phyloP scores from a whole-genome alignment of 53 echinoderm and acorn worm genomes.

The Paelopatides confundens region DNA sequence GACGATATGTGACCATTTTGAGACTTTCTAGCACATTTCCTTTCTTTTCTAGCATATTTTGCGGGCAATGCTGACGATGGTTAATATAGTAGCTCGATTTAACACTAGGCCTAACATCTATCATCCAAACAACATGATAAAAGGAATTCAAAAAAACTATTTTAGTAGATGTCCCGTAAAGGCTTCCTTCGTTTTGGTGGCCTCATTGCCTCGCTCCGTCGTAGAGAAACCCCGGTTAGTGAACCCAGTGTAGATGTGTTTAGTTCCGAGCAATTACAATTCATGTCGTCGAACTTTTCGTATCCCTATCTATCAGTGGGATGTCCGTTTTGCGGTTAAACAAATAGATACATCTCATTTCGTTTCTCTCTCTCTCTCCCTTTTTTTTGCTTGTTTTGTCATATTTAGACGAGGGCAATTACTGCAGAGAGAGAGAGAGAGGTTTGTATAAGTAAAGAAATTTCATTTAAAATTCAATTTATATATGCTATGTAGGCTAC shows the following conservation, averaged over 20 bases:
- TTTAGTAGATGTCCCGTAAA: background rate
- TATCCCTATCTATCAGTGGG: constrained; percentile 19
- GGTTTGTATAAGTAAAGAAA: background rate
- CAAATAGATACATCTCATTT: constrained; percentile 51
- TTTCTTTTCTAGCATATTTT: too few species aligned
- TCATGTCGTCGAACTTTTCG: constrained; percentile 44
- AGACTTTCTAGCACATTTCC: too few species aligned
- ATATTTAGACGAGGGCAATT: background rate
- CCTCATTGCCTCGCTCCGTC: background rate
- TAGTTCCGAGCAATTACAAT: constrained; percentile 28
- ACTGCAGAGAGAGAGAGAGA: too few species aligned
- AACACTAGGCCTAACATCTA: too few species aligned
- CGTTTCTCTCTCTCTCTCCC: background rate
- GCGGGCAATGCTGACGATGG: too few species aligned
- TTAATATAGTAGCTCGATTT: too few species aligned
- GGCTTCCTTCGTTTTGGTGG: constrained; percentile 20
- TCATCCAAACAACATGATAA: too few species aligned
- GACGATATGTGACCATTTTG: too few species aligned
- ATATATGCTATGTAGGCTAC: too few species aligned
- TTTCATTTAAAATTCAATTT: too few species aligned
- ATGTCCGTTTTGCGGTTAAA: constrained; percentile 40
- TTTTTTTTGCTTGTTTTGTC: constrained; percentile 23
- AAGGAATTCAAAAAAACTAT: too few species aligned
- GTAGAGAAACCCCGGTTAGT: constrained; percentile 3
- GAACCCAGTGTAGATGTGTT: constrained; percentile 3